Evolutionary conservation across 2,888 invertebrate genomes (phyloP).

Genomic region (Bruchidius siliquastri): DNA sequence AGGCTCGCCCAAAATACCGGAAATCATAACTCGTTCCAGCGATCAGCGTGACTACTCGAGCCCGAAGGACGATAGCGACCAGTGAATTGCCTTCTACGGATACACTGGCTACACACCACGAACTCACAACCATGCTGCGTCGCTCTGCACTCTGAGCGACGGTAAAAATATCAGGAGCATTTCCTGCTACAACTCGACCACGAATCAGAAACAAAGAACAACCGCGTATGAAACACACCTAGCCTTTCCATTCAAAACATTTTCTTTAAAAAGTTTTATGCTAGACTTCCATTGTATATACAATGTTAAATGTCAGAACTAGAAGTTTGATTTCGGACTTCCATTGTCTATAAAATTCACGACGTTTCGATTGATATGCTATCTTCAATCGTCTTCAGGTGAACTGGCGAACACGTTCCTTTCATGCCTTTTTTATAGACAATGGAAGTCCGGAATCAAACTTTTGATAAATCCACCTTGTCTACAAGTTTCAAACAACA

Average conservation of each 20-base stretch:
- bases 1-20: conserved; percentile 32
- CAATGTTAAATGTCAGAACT: no score
- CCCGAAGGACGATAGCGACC: conserved; percentile 42
- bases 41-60: conserved; percentile 46
- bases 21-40: conserved; percentile 45
- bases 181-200: neutral
- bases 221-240: neutral
- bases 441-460: no score
- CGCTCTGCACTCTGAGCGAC: neutral
- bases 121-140: neutral
- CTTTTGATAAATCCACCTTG: no score
- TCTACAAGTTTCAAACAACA: no score
- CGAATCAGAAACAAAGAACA: neutral
- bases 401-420: no score
- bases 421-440: no score
- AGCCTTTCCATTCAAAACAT: neutral
- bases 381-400: no score
- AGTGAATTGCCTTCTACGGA: conserved; percentile 40
- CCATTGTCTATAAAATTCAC: no score
- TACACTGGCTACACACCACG: neutral
- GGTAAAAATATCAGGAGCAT: neutral
- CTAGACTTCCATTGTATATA: no score
- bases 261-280: no score
- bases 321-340: no score
- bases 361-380: no score